These are phyloP conservation scores for Todiramphus saurophagus DNA, from an alignment of 2,113 vertebrate species.

Conservation along the genomic window DNA sequence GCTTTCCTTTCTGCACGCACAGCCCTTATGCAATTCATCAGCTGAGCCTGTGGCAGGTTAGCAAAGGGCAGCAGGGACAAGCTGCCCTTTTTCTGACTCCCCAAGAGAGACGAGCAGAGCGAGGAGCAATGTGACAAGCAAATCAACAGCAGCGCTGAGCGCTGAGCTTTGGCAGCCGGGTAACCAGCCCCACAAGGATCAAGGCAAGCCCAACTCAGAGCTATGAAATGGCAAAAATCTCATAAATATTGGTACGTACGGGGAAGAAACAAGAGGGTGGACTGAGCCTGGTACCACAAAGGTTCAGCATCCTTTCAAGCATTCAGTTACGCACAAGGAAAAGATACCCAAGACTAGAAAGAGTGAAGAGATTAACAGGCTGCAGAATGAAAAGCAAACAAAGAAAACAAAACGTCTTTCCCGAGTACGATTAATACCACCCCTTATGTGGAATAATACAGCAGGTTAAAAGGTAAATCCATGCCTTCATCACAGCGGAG, in stretches of 20 bases:
- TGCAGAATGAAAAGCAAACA: neutral
- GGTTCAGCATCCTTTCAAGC: neutral
- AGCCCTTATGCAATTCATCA: neutral
- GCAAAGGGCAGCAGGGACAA: neutral
- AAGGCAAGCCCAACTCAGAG: neutral
- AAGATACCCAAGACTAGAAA: neutral
- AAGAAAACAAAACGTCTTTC: neutral
- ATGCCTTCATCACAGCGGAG: neutral
- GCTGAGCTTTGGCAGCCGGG: neutral
- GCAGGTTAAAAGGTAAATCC: neutral
- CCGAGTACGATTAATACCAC: neutral
- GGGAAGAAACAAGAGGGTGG: neutral
- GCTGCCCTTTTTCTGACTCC: neutral
- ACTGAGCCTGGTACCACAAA: neutral
- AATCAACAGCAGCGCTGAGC: neutral
- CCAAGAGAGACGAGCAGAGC: neutral
- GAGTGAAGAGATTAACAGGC: neutral
- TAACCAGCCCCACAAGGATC: neutral
- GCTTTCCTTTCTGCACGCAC: neutral
- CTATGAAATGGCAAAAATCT: neutral
- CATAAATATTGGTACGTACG: fast-evolving
- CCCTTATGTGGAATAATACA: neutral
- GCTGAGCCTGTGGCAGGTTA: neutral
- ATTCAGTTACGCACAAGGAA: neutral
- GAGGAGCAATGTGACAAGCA: neutral